Evolutionary conservation across 1,140 invertebrate genomes (phyloP).

Genomic region (Drosophila teissieri): DNA sequence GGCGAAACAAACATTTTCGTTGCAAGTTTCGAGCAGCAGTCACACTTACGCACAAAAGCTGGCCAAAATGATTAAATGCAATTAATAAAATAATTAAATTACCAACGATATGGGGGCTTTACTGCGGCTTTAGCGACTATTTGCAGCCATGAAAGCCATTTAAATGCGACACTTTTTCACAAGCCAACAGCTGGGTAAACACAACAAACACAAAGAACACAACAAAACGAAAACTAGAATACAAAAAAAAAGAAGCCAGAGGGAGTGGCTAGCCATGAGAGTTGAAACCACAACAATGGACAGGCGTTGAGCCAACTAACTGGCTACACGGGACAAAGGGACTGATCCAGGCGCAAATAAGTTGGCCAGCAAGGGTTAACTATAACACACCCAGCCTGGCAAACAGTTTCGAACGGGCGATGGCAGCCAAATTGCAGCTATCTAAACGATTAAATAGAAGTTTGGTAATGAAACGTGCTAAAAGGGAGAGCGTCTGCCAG

Average conservation of each 20-base stretch:
- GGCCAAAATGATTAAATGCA: slow-evolving; percentile 20
- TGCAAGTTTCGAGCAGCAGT: slow-evolving; percentile 14
- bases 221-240: not conserved
- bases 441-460: not conserved
- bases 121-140: slow-evolving; percentile 10
- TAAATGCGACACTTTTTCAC: slow-evolving; percentile 27
- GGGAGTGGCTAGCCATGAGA: not conserved
- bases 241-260: not conserved
- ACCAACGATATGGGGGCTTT: not conserved
- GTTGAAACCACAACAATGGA: slow-evolving; percentile 28
- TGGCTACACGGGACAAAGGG: slow-evolving; percentile 38
- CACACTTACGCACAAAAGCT: slow-evolving; percentile 9
- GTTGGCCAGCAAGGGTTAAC: slow-evolving; percentile 27
- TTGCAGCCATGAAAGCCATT: slow-evolving; percentile 12
- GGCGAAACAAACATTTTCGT: slow-evolving; percentile 24
- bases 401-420: not conserved
- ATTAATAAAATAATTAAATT: slow-evolving; percentile 11
- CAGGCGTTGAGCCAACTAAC: slow-evolving; percentile 48
- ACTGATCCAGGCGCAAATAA: slow-evolving; percentile 48
- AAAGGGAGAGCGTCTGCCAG: not conserved
- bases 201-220: not conserved
- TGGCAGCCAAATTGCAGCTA: slow-evolving; percentile 35
- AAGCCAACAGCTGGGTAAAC: slow-evolving; percentile 2
- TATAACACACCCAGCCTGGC: not conserved
- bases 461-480: not conserved